Evolutionary conservation across 1,140 invertebrate genomes (phyloP), one percentile per base, ranked within the genome.

Genomic region (Chlorops oryzae): DNA sequence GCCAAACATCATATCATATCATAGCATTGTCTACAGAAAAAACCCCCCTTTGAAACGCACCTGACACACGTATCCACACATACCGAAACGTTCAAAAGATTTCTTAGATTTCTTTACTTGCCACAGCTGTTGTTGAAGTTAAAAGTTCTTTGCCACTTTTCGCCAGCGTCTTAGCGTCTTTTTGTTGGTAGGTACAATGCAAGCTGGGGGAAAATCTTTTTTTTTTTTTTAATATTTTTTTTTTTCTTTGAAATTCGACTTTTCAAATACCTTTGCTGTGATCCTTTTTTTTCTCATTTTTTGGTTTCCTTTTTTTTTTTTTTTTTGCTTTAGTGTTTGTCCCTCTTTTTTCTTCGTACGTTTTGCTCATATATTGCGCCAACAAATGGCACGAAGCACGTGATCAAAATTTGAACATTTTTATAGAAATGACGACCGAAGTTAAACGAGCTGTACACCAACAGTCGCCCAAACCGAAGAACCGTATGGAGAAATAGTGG

Each of bases 381-480:
- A 57, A 43, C 63, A 66, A 62, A 64, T 66, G 63, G 28, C 63
- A 54, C 58, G 48, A 51, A 60, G 62, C 64, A 66, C 64, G 63
- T 66, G 63, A 66, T 66, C 58, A 59, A 59, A 21, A 53, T 44
- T 37, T 27, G 28, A 39, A 38, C 17, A 39, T 12, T 48, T 48
- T 48, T 20, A n/a, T n/a, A n/a, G 28, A 32, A 15, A 10, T 32
- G 28, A 32, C 28, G 15, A 32, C 9, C 9, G 15, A 32, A 15
- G 28, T 32, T 9, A 32, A 32, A 32, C 9, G 28, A 32, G 28
- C 28, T 10, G 28, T 9, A 32, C 28, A 32, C 28, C 28, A 32
- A 32, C 28, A 32, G 28, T 10, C 9, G 28, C n/a, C n/a, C n/a
- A n/a, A n/a, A n/a, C n/a, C n/a, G n/a, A n/a, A n/a, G n/a, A n/a